A percentile compares a stretch with the other conserved stretches of the same genome.
phyloP scores from a whole-genome alignment of 2,888 invertebrate species.

The Nezara viridula region DNA sequence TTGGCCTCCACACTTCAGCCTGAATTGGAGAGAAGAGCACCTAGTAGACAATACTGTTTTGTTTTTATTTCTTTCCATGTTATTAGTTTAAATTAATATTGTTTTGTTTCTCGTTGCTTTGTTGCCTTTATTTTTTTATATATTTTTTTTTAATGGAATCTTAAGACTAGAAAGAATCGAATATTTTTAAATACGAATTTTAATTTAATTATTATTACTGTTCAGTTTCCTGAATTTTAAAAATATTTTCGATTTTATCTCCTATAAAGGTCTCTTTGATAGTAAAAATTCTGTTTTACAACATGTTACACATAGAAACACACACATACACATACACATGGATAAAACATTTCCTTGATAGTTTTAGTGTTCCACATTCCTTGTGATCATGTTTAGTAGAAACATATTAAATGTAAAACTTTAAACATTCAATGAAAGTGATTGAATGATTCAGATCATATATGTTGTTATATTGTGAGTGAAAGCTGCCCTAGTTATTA shows the following conservation, averaged over 20 bases:
- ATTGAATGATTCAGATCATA: neutral
- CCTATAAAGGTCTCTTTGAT: neutral
- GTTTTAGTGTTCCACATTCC: neutral
- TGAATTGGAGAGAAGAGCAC: neutral
- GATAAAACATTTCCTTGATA: neutral
- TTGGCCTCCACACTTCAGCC: slow-evolving; percentile 56
- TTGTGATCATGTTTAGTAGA: neutral
- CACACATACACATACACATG: neutral
- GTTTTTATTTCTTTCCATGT: neutral
- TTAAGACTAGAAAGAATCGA: slow-evolving; percentile 14
- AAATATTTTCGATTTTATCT: neutral
- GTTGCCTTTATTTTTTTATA: neutral
- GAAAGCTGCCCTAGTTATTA: neutral
- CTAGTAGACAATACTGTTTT: slow-evolving; percentile 22
- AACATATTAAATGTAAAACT: neutral
- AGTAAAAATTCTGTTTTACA: neutral
- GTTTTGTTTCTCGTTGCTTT: neutral
- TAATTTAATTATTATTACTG: neutral
- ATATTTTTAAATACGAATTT: neutral
- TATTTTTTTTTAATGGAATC: neutral
- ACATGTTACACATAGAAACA: no score
- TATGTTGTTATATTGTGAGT: neutral
- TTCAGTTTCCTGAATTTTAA: neutral
- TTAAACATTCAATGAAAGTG: neutral
- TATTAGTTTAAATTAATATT: slow-evolving; percentile 40